Evolutionary conservation across 2,113 vertebrate genomes (phyloP), one percentile per base, ranked within the genome.

Genomic region (Verasper variegatus): DNA sequence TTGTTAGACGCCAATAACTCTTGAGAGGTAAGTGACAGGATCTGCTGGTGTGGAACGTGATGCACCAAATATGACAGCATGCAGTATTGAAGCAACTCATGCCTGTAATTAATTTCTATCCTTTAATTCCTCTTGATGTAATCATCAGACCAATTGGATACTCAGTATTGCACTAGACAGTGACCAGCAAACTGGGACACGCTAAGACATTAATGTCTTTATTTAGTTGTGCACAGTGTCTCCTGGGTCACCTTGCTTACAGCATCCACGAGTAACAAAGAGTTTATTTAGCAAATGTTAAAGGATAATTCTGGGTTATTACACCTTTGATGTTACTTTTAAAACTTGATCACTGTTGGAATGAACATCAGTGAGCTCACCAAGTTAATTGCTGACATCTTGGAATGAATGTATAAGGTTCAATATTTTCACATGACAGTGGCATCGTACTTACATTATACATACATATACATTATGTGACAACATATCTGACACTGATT

Each of bases 71-170:
- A 91, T 71, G 49, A 91, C 83, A 93, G 84, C 84, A 62, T 21
- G 74, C 67, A 81, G 81, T 90, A 78, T 87, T 88, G 80, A 92
- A 96, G 91, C 90, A 94, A 86, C 92, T 94, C 93, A 94, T 91
- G 93, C 94, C 83, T 95, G 90, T 95, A 95, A 96, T 96, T 96
- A 93, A 95, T 92, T 94, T 94, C 84, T 94, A 83, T 93, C 93
- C 92, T 95, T 94, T 55, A 95, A 95, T 94, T 92, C 80, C 52
- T 20, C 86, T 89, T 91, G 93, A 93, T 92, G 88, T 94, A 93
- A 93, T 91, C 89, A 88, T 93, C 90, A 91, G 87, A 80, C 91
- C 80, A 86, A 90, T 87, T 77, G 85, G 63, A 91, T 58, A 37
- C 42, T 80, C 57, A 21, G 37, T 21, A 52, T 49, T 21, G 63